These are phyloP conservation scores for Plemyria rubiginata DNA, from an alignment of 2,888 invertebrate genomes.

Conservation along the genomic window DNA sequence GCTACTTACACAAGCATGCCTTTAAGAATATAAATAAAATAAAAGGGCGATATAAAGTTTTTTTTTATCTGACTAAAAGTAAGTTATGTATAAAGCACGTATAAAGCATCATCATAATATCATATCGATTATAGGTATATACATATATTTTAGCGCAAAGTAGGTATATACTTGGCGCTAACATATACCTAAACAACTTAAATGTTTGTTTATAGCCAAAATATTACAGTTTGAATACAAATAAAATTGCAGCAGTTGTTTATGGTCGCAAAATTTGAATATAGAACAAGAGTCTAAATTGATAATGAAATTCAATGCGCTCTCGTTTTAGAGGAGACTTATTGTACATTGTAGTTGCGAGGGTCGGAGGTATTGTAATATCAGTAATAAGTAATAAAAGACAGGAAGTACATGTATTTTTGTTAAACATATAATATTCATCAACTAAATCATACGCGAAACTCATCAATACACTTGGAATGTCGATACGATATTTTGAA, in stretches of 20 bases:
- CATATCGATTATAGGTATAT: not conserved
- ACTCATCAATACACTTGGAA: not conserved
- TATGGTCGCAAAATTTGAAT: slow-evolving; percentile 16
- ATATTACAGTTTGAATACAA: slow-evolving; percentile 7
- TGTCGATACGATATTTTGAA: not conserved
- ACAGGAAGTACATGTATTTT: not conserved
- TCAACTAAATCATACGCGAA: not conserved
- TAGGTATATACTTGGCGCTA: not conserved
- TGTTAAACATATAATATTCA: not conserved
- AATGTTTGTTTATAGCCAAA: slow-evolving; percentile 16
- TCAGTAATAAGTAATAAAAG: not conserved
- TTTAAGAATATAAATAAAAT: not conserved
- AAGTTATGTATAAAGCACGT: not conserved
- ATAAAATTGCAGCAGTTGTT: slow-evolving; percentile 12
- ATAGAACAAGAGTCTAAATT: slow-evolving; percentile 12
- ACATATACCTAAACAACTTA: not conserved
- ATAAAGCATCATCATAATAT: no score
- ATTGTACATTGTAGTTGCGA: not conserved
- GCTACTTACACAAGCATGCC: no score
- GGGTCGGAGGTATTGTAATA: not conserved
- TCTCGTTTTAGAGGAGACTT: not conserved
- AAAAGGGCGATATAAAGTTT: no score
- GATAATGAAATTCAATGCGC: slow-evolving; percentile 20
- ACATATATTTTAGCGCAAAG: no score
- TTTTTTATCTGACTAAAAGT: not conserved